A percentile compares a stretch with the other conserved stretches of the same genome.
phyloP scores from a whole-genome alignment of 2,888 invertebrate genomes.

The Cryptus viduatorius region DNA sequence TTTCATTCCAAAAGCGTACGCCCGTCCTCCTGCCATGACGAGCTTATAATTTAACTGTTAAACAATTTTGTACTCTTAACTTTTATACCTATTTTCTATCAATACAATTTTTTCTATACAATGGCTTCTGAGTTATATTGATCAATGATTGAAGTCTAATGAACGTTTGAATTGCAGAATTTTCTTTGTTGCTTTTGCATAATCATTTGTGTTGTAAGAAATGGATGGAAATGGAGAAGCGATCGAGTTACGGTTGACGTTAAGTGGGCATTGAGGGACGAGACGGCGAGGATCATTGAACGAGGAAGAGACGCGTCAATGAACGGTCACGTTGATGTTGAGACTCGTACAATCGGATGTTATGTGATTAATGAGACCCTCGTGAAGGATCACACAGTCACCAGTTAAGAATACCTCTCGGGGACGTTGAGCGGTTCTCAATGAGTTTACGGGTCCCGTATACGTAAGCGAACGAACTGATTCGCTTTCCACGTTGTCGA shows the following conservation, averaged over 20 bases:
- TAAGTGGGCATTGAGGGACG: too few species aligned
- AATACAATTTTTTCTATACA: slow-evolving; percentile 76
- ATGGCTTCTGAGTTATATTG: slow-evolving; percentile 44
- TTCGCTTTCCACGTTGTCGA: slow-evolving; percentile 78
- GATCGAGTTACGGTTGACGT: slow-evolving; percentile 19
- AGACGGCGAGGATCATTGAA: slow-evolving; percentile 2
- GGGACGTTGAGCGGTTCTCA: slow-evolving; percentile 81
- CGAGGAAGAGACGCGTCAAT: slow-evolving; percentile 71
- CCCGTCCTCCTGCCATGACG: slow-evolving; percentile 96
- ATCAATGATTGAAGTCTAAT: slow-evolving; percentile 1
- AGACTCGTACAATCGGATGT: slow-evolving; percentile 78
- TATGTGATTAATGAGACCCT: slow-evolving; percentile 80
- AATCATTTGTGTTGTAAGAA: background rate
- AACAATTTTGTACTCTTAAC: slow-evolving; percentile 47
- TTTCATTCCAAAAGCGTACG: slow-evolving; percentile 97
- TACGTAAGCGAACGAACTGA: slow-evolving; percentile 81
- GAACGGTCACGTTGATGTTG: slow-evolving; percentile 80
- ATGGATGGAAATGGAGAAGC: background rate
- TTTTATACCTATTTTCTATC: slow-evolving; percentile 77
- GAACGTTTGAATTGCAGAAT: background rate
- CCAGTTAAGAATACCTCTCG: slow-evolving; percentile 79
- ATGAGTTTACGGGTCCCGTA: slow-evolving; percentile 81
- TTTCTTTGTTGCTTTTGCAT: slow-evolving; percentile 13
- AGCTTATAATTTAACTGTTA: slow-evolving; percentile 87
- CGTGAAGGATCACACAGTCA: slow-evolving; percentile 81